Evolutionary conservation across 2,797 vertebrate species (phyloP), one percentile per base, ranked within the genome.

Genomic region (Cynopterus sphinx): DNA sequence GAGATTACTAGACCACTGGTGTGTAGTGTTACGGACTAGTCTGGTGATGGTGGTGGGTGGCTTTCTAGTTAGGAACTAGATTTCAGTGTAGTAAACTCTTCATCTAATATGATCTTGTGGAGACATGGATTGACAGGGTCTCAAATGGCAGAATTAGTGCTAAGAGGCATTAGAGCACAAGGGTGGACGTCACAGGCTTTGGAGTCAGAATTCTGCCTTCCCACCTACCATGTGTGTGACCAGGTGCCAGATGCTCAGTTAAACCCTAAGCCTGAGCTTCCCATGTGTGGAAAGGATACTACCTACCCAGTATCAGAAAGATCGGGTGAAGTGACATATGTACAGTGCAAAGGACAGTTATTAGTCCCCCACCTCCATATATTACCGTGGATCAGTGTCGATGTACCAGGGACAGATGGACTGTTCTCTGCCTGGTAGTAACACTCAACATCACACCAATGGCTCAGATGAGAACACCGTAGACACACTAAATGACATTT

Each of bases 261-360:
- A 73, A 63, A 53, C 2, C 5, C 55, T 10, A 68, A 46, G 33
- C 46, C 68, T 17, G 61, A 87, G 26, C 22, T 63, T 68, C 43
- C 22, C 4, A 19, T 1, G 36, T 41, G 59, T 28, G 39, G 65
- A 73, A 79, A 39, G 12, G 16, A 13, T 33, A 67, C 5, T 41
- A 17, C 12, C 4, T 49, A 46, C 71, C 36, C 85, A 39, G 22
- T 4, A 5, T 28, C 71, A 61, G 57, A 57, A 78, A 82, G 85
- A 77, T 36, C 8, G 41, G 6, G n/a, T 1, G 51, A 68, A 39
- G 9, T 6, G 24, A 57, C 22, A 26, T 0, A 1, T 0, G 13
- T 1, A 17, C 53, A 71, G 1, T 36, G 0, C 0, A 41, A 67
- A 9, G 61, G 33, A n/a, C 36, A 36, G 55, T 57, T 57, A 17